phyloP scores from a whole-genome alignment of 1,140 invertebrate species.

The Solenopsis invicta region DNA sequence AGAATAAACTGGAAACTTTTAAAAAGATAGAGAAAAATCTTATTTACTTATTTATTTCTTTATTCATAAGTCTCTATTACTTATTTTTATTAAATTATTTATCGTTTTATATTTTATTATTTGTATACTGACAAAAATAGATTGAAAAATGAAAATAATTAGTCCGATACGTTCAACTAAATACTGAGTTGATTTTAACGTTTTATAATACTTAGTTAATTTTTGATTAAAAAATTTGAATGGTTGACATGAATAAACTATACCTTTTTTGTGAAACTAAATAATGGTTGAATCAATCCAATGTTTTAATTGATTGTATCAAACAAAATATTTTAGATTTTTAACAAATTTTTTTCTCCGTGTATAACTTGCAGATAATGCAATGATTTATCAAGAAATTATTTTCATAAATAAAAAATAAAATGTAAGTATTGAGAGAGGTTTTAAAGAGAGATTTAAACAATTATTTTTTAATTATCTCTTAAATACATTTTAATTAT shows the following conservation, averaged over 20 bases:
- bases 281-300: too few relatives aligned
- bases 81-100: background rate
- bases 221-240: too few relatives aligned
- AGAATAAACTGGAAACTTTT: background rate
- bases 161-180: too few relatives aligned
- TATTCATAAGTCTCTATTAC: background rate
- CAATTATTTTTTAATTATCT: background rate
- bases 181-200: too few relatives aligned
- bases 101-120: background rate
- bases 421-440: background rate
- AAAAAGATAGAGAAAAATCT: background rate
- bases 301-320: too few relatives aligned
- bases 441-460: background rate
- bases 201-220: too few relatives aligned
- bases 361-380: background rate
- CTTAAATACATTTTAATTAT: too few relatives aligned
- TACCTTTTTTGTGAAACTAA: too few relatives aligned
- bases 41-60: background rate
- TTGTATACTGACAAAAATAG: too few relatives aligned
- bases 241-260: too few relatives aligned
- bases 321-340: too few relatives aligned
- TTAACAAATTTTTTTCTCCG: background rate
- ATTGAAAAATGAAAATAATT: too few relatives aligned
- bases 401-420: conserved; percentile 4
- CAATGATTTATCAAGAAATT: background rate